Conservation (phyloP, 2,888 invertebrate genomes). For the Pediacus dermestoides region DNA sequence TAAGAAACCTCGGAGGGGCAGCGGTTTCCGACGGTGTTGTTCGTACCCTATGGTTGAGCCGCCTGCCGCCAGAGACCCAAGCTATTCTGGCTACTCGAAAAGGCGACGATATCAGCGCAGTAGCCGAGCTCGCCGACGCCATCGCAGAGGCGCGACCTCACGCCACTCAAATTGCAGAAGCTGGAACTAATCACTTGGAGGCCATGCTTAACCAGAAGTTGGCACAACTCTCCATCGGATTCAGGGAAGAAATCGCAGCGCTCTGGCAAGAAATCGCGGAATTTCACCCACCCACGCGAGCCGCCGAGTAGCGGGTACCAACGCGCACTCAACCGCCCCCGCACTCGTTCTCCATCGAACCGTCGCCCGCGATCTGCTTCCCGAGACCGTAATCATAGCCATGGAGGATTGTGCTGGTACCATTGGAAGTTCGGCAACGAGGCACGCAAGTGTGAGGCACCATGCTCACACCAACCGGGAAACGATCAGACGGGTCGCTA, state of each 20-base stretch:
- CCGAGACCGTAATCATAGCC: neutral
- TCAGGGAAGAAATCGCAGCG: neutral
- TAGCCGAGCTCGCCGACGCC: constrained; percentile 7
- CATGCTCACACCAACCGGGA: neutral
- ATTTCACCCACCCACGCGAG: no score
- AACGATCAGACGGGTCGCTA: neutral
- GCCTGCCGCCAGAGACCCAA: constrained; percentile 1
- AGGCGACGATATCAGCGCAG: neutral
- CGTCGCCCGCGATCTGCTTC: neutral
- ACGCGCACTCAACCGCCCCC: constrained; percentile 6
- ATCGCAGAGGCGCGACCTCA: constrained; percentile 3
- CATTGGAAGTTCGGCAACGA: neutral
- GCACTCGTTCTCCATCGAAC: constrained; percentile 5
- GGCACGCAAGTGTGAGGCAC: neutral
- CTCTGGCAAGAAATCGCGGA: no score
- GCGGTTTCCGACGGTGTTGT: constrained; percentile 1
- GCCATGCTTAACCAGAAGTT: neutral
- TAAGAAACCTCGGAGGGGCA: constrained; percentile 1
- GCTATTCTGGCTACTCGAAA: constrained; percentile 7
- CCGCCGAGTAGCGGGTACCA: constrained; percentile 25
- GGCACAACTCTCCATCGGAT: neutral
- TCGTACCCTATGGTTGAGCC: constrained; percentile 5
- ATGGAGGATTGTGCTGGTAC: neutral
- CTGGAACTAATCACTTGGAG: neutral
- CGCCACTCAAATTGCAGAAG: neutral